A percentile compares a stretch with the other conserved stretches of the same genome.
Evolutionary conservation across 2,113 vertebrate species (phyloP).

Genomic region (Bettongia penicillata): DNA sequence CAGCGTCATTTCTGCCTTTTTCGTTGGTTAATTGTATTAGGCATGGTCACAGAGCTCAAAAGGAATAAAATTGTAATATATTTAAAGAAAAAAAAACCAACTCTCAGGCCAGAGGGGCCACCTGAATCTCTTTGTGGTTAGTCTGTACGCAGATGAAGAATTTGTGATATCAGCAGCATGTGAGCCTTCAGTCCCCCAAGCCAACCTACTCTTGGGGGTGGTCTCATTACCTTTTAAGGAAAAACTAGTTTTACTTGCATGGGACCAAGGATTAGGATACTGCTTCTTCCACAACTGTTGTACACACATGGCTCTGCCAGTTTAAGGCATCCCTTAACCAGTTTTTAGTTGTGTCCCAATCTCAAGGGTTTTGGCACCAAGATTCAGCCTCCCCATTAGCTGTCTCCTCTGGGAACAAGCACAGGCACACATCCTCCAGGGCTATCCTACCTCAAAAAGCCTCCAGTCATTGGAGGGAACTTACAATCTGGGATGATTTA

Average conservation of each 20-base stretch:
- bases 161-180: neutral
- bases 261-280: neutral
- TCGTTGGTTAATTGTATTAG: neutral
- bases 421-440: neutral
- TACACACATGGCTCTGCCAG: neutral
- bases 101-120: neutral
- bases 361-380: neutral
- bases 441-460: neutral
- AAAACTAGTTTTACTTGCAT: neutral
- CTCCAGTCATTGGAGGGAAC: neutral
- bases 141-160: neutral
- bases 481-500: neutral
- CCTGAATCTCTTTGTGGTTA: neutral
- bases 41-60: neutral
- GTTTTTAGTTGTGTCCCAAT: neutral
- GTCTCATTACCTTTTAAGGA: neutral
- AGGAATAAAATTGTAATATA: neutral
- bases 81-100: neutral
- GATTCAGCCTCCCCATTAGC: neutral
- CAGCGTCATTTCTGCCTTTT: conserved; percentile 31
- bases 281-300: neutral
- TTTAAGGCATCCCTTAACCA: neutral
- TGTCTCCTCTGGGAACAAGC: neutral
- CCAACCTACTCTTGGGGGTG: neutral
- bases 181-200: neutral